Conservation (phyloP, 1,140 invertebrate genomes). For the Lepidurus arcticus region DNA sequence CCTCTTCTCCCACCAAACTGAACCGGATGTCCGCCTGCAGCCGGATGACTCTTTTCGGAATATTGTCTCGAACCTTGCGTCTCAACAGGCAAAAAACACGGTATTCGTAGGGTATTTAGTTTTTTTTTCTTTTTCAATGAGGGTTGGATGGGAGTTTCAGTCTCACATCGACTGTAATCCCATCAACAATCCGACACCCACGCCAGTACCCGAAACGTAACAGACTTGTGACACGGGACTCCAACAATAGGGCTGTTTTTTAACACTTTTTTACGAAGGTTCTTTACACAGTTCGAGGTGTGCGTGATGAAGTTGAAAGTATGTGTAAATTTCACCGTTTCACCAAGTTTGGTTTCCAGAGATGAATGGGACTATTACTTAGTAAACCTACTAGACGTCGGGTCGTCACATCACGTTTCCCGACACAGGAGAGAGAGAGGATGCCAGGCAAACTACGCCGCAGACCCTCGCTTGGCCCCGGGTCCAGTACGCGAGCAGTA, state of each 20-base stretch:
- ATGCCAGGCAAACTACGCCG: slow-evolving; percentile 1
- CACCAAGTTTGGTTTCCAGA: background rate
- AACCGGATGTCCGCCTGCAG: background rate
- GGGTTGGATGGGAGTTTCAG: background rate
- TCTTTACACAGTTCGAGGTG: background rate
- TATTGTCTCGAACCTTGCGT: too few relatives aligned
- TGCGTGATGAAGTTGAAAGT: background rate
- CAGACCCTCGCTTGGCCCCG: background rate
- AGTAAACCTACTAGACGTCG: background rate
- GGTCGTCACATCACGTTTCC: slow-evolving; percentile 1
- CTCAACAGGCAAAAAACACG: background rate
- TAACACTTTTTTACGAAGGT: too few relatives aligned
- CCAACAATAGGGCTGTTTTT: background rate
- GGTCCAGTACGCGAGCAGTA: slow-evolving; percentile 10
- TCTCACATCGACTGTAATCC: background rate
- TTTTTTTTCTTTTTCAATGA: background rate
- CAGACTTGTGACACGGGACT: background rate
- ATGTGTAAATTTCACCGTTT: background rate
- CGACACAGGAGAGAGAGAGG: background rate
- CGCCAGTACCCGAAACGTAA: background rate
- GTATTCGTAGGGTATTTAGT: background rate
- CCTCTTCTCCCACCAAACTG: background rate
- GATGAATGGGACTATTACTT: background rate
- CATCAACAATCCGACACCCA: slow-evolving; percentile 18
- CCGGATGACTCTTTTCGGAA: background rate